Evolutionary conservation across 1,140 invertebrate genomes (phyloP), one percentile per base, ranked within the genome.

Genomic region (Pachyrhynchus sulphureomaculatus): DNA sequence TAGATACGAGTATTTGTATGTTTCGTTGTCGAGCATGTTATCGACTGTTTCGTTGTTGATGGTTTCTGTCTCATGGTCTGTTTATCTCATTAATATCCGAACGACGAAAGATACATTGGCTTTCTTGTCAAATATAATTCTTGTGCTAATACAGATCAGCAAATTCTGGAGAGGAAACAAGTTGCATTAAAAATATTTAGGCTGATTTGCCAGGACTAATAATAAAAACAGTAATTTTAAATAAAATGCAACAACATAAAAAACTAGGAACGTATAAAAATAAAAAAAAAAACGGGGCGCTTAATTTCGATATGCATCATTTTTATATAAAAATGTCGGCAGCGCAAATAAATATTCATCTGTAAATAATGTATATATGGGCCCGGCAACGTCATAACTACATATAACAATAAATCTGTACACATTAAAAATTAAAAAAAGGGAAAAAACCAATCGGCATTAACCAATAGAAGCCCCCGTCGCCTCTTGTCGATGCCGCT

Each of bases 331-430:
- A 67, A 67, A 67, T 61, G 47, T 61, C 64, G 56, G 65, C 61
- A 57, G 33, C 49, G 57, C 52, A 56, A 62, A 67, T 67, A 67
- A 67, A 67, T 67, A 67, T 67, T 67, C 65, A 67, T 67, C 65
- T 63, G 61, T 61, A 67, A 67, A 67, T 67, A 67, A 57, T 62
- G 54, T 49, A 58, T 58, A 54, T 58, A 57, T 58, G 60, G 52
- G 60, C 33, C 24, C 44, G 60, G 60, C 21, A 51, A 55, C 54
- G 56, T 67, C 65, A 64, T 67, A 67, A 64, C 65, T 67, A 64
- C 65, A 63, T 64, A 67, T 67, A 67, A 67, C 61, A 63, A 67
- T 67, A 67, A 67, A 67, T 67, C 65, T 67, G 65, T 67, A 60
- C 51, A 64, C 62, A 64, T 67, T 61, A 63, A 61, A 67, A 67